These are phyloP conservation scores for Psittacara wagleri DNA, from an alignment of 2,113 vertebrate species.

Conservation along the genomic window DNA sequence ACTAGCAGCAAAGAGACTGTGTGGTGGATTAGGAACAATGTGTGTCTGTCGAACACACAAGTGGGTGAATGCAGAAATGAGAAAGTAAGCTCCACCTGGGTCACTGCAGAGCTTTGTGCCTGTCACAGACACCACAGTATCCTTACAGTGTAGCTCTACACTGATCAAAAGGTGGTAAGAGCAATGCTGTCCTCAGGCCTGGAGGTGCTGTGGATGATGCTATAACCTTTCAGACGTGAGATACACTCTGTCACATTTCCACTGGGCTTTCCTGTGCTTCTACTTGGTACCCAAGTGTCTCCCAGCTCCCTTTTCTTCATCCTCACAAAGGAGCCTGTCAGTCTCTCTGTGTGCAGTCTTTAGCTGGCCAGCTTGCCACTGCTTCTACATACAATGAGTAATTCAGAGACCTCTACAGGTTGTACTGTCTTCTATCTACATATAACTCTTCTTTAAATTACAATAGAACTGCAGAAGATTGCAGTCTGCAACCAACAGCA, in stretches of 20 bases:
- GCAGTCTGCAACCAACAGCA: neutral
- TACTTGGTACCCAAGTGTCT: neutral
- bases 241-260: neutral
- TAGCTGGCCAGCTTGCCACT: neutral
- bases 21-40: neutral
- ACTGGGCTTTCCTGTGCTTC: neutral
- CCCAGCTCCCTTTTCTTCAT: neutral
- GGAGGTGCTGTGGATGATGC: neutral
- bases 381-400: neutral
- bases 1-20: neutral
- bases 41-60: neutral
- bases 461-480: neutral
- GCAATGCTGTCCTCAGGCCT: neutral
- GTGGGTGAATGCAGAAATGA: fast-evolving
- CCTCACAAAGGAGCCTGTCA: neutral
- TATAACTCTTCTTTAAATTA: neutral
- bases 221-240: neutral
- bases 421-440: fast-evolving
- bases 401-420: neutral
- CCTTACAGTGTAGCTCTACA: neutral
- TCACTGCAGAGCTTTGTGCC: neutral
- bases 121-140: too few relatives aligned
- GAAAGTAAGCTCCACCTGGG: neutral
- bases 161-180: neutral
- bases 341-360: neutral